Evolutionary conservation across 2,888 invertebrate genomes (phyloP).

Genomic region (Cylindroiulus punctatus): DNA sequence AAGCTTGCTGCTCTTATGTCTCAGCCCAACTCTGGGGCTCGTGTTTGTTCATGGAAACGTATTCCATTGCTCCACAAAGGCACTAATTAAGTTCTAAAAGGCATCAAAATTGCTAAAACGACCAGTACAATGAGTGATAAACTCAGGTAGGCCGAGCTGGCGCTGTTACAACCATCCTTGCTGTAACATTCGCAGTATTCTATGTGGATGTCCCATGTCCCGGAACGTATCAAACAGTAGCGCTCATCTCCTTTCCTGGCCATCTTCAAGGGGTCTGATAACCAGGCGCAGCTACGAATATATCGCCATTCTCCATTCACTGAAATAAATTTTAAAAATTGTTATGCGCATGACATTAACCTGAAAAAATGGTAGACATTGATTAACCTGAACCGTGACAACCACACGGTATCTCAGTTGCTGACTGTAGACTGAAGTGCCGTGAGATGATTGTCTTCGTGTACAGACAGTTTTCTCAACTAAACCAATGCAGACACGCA

Average conservation of each 20-base stretch:
- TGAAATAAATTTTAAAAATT: constrained; percentile 66
- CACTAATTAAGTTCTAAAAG: background rate
- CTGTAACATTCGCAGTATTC: constrained; percentile 91
- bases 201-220: constrained; percentile 91
- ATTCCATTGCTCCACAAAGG: background rate
- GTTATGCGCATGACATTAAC: constrained; percentile 54
- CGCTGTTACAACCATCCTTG: constrained; percentile 89
- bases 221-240: constrained; percentile 88
- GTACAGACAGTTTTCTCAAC: too few species aligned
- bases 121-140: background rate
- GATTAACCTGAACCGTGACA: too few species aligned
- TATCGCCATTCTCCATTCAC: constrained; percentile 90
- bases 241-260: constrained; percentile 78
- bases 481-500: too few species aligned
- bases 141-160: constrained; percentile 62
- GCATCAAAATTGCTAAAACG: background rate
- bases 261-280: constrained; percentile 89
- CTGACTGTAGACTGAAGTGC: too few species aligned
- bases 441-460: too few species aligned
- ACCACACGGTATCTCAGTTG: too few species aligned
- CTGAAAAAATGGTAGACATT: too few species aligned
- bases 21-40: background rate
- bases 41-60: background rate
- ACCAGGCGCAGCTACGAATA: constrained; percentile 86
- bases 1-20: background rate